Percentiles rank a stretch among this genome's conserved stretches.
Conservation (phyloP, 2,113 vertebrate species). For the Psilopogon haemacephalus region DNA sequence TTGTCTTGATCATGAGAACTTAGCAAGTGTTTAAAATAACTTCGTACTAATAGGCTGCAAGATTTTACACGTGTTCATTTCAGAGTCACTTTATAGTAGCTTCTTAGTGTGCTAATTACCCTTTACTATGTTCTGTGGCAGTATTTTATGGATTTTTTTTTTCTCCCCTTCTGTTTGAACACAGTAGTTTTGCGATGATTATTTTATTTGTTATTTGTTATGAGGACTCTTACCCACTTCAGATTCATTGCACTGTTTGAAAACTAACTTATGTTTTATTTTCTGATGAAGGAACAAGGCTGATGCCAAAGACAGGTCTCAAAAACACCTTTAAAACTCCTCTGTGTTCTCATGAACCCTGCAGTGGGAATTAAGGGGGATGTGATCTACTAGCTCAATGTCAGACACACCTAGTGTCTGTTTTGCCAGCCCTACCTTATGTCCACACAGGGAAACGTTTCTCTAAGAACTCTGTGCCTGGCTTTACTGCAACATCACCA, state of each 20-base stretch:
- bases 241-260: neutral
- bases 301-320: neutral
- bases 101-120: neutral
- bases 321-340: neutral
- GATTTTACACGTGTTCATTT: neutral
- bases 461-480: neutral
- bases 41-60: neutral
- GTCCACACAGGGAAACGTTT: neutral
- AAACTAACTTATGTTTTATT: neutral
- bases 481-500: neutral
- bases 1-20: neutral
- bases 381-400: neutral
- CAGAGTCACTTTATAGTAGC: neutral
- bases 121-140: neutral
- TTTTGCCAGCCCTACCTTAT: neutral
- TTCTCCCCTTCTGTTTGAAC: neutral
- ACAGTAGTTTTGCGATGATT: neutral
- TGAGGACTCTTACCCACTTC: neutral
- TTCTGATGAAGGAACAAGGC: neutral
- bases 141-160: neutral
- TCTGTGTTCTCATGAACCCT: neutral
- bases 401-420: neutral
- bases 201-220: neutral
- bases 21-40: too few relatives aligned
- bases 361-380: neutral